Conservation (phyloP, 2,797 vertebrate genomes). For the Sebastes elongatus region DNA sequence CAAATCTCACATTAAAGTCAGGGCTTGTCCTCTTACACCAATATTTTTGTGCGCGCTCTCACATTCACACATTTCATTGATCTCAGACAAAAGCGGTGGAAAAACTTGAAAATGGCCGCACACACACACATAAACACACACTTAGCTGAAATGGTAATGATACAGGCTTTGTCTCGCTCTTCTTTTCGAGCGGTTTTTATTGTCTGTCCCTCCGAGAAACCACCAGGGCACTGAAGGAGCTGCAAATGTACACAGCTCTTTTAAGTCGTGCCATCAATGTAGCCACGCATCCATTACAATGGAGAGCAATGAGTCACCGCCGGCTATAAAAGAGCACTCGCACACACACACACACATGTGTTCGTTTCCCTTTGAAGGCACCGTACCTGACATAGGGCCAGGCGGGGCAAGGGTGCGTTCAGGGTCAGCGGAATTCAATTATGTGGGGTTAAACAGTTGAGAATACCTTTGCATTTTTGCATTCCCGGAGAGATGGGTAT, state of each 20-base stretch:
- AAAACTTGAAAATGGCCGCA: conserved; percentile 9
- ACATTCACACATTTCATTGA: conserved; percentile 12
- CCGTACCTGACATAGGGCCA: conserved; percentile 44
- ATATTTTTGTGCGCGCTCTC: not conserved
- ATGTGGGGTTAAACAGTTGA: conserved; percentile 46
- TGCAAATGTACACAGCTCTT: conserved; percentile 42
- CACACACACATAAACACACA: not conserved
- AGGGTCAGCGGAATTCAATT: conserved; percentile 58
- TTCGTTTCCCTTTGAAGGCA: conserved; percentile 40
- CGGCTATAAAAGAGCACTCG: conserved; percentile 37
- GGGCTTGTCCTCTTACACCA: not conserved
- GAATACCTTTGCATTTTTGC: conserved; percentile 40
- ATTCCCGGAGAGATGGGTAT: conserved; percentile 36
- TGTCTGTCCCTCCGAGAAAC: conserved; percentile 48
- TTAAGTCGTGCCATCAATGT: conserved; percentile 53
- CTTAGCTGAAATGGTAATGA: conserved; percentile 38
- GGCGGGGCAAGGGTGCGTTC: conserved; percentile 12
- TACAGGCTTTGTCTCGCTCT: conserved; percentile 29
- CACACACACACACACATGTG: not conserved
- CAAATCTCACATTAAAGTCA: conserved; percentile 22
- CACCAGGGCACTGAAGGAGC: conserved; percentile 27
- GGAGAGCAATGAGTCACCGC: conserved; percentile 56
- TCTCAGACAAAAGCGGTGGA: conserved; percentile 17
- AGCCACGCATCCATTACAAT: conserved; percentile 50
- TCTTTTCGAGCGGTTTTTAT: conserved; percentile 46